Evolutionary conservation across 1,140 invertebrate species (phyloP).

Genomic region (Drosophila biarmipes): DNA sequence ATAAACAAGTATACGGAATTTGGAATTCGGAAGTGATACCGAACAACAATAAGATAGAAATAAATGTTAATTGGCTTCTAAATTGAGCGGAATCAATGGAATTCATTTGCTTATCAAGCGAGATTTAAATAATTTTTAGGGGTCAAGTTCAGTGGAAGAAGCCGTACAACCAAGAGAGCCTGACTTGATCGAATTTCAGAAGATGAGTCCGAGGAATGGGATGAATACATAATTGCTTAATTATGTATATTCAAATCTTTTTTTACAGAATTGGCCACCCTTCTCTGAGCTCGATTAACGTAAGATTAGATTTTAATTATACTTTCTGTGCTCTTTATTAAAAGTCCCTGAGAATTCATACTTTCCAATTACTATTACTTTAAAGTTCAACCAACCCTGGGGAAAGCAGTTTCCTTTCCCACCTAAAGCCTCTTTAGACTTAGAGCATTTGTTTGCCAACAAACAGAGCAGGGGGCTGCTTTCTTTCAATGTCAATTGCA

Average conservation of each 20-base stretch:
- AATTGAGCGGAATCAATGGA: slow-evolving; percentile 10
- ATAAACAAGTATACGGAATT: slow-evolving; percentile 19
- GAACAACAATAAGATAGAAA: slow-evolving; percentile 12
- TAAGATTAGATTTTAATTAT: background rate
- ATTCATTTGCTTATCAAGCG: slow-evolving; percentile 24
- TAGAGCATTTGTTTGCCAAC: background rate
- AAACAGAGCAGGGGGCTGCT: slow-evolving; percentile 1
- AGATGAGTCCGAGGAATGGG: slow-evolving; percentile 1
- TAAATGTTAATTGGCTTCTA: slow-evolving; percentile 19
- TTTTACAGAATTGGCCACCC: background rate
- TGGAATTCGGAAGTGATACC: slow-evolving; percentile 39
- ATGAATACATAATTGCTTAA: slow-evolving; percentile 9
- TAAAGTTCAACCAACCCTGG: background rate
- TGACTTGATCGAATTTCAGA: slow-evolving; percentile 24
- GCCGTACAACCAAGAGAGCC: background rate
- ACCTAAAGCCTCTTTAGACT: slow-evolving; percentile 21
- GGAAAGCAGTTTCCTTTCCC: background rate
- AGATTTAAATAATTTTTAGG: slow-evolving; percentile 23
- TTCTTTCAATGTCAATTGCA: slow-evolving; percentile 37
- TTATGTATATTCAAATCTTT: background rate
- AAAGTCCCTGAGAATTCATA: background rate
- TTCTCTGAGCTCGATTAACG: background rate
- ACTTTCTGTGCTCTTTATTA: background rate
- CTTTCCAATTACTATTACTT: slow-evolving; percentile 8
- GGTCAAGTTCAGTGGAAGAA: slow-evolving; percentile 30